Evolutionary conservation across 2,797 vertebrate species (phyloP), one percentile per base, ranked within the genome.

Genomic region (Pseudochaenichthys georgianus): DNA sequence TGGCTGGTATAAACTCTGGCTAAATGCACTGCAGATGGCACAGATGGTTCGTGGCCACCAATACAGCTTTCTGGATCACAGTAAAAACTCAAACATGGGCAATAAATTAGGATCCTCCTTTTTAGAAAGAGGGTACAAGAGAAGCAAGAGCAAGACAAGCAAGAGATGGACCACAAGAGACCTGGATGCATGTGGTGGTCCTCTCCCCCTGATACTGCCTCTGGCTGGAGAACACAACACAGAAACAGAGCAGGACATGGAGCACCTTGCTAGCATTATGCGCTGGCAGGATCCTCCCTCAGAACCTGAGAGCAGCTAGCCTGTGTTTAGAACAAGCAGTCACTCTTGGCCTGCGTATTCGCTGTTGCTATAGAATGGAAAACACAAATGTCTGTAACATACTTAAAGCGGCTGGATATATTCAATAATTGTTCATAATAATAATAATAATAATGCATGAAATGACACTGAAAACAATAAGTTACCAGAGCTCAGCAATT

Each of bases 1-100:
- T 76, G 85, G 87, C 55, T 81, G 81, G 82, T 83, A 86, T 89
- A 87, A 90, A 91, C 86, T 64, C 65, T 90, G 86, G 83, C 76
- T 84, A 89, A 90, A 89, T 80, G 80, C 68, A 60, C 71, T 54
- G 54, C 91, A 92, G 91, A 87, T 88, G 84, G 66, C 47, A 76
- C 88, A 82, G 66, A 87, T 88, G 90, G 46, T 78, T 58, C 64
- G 47, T 84, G 81, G 77, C 80, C 77, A 85, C 80, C 76, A 84
- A 84, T 78, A 68, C 43, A 10, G 80, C 67, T 81, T 71, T 75
- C 52, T 74, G 72, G 73, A 85, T 81, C 78, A 81, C 70, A 71
- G 46, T 46, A 55, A 86, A 83, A 80, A 38, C 73, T 72, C 66
- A 88, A 88, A 88, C 83, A 91, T 72, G 69, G 81, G 65, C 75